Evolutionary conservation across 2,888 invertebrate genomes (phyloP).

Genomic region (Drosophila recens): DNA sequence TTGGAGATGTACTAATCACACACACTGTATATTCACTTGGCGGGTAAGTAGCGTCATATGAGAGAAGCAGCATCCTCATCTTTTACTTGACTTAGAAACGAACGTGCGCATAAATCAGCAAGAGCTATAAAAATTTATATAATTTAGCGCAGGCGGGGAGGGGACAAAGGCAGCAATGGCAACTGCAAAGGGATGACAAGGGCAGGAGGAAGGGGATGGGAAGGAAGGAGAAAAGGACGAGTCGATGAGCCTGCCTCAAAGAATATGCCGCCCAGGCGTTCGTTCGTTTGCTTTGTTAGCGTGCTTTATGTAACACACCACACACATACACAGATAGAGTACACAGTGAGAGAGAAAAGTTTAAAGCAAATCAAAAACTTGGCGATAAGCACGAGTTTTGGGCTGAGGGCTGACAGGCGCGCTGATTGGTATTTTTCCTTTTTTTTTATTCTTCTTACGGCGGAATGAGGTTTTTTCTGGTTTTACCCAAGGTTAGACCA

Average conservation of each 20-base stretch:
- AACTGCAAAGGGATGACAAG: conserved; percentile 3
- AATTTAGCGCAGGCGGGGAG: conserved; percentile 70
- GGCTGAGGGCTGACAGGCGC: conserved; percentile 72
- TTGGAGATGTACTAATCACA: not conserved
- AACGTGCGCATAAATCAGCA: conserved; percentile 74
- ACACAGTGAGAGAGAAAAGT: conserved; percentile 57
- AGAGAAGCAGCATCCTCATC: conserved; percentile 6
- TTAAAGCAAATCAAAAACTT: conserved; percentile 79
- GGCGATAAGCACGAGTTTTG: conserved; percentile 78
- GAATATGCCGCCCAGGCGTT: conserved; percentile 51
- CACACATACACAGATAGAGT: conserved; percentile 1
- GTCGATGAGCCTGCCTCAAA: conserved; percentile 66
- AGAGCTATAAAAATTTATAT: conserved; percentile 75
- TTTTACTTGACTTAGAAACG: conserved; percentile 52
- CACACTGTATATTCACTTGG: not conserved
- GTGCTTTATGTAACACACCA: conserved; percentile 41
- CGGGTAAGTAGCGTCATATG: not conserved
- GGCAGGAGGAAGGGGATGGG: conserved; percentile 33
- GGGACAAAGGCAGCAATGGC: conserved; percentile 18
- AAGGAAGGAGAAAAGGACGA: conserved; percentile 33
- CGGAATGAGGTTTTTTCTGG: conserved; percentile 10
- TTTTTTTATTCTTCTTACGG: conserved; percentile 16
- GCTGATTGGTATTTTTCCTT: conserved; percentile 75
- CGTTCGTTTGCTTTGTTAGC: conserved; percentile 43
- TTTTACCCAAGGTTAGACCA: conserved; percentile 60